Percentiles rank a stretch among this genome's conserved stretches.
Evolutionary conservation across 1,140 invertebrate genomes (phyloP).

Genomic region (Calliopsis andreniformis): DNA sequence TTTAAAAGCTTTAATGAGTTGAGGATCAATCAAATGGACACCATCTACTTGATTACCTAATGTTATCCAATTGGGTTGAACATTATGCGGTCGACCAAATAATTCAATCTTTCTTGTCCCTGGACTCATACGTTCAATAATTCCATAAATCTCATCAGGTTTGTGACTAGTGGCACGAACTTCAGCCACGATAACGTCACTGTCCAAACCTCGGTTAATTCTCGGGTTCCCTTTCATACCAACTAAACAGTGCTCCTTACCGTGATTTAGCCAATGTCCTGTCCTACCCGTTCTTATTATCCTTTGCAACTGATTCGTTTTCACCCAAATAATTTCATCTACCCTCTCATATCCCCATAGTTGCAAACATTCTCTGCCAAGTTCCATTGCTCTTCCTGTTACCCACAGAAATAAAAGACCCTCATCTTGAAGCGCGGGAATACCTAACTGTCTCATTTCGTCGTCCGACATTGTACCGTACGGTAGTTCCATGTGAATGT

Average conservation of each 20-base stretch:
- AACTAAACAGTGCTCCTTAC: constrained; percentile 98
- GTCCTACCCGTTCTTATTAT: constrained; percentile 98
- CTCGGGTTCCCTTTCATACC: constrained; percentile 97
- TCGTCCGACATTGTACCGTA: constrained; percentile 99
- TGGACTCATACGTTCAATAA: constrained; percentile 92
- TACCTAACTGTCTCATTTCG: constrained; percentile 96
- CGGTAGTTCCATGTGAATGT: constrained; percentile 99
- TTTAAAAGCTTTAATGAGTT: constrained; percentile 93
- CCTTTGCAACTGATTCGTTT: constrained; percentile 98
- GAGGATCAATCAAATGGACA: constrained; percentile 95
- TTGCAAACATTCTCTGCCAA: constrained; percentile 95
- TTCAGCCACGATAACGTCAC: constrained; percentile 99
- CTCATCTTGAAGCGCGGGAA: constrained; percentile 94
- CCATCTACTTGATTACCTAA: constrained; percentile 97
- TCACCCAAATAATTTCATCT: constrained; percentile 99
- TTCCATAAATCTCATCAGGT: constrained; percentile 98
- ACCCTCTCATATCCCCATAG: constrained; percentile 98
- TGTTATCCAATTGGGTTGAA: constrained; percentile 99
- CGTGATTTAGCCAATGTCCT: constrained; percentile 99
- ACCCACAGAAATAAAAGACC: constrained; percentile 99
- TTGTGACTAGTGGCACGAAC: constrained; percentile 98
- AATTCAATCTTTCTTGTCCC: constrained; percentile 98
- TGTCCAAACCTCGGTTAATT: constrained; percentile 96
- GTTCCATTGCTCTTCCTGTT: constrained; percentile 98
- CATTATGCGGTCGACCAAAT: constrained; percentile 98